Percentiles rank a stretch among this genome's conserved stretches.
Evolutionary conservation across 2,888 invertebrate genomes (phyloP).

Genomic region (Micoletzkya japonica): DNA sequence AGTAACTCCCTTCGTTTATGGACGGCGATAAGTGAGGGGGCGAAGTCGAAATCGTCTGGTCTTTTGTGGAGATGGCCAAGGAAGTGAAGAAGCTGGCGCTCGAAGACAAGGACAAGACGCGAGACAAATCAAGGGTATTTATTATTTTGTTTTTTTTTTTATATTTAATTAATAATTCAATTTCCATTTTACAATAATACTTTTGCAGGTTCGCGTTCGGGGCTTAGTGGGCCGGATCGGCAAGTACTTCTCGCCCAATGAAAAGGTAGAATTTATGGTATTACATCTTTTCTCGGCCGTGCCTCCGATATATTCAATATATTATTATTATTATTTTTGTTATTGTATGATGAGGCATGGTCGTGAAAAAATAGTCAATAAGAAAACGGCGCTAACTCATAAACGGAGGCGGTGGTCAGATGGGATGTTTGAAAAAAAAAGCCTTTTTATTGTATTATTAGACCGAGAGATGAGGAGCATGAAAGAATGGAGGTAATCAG

Average conservation of each 20-base stretch:
- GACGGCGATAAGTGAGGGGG: no score
- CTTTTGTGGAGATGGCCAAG: constrained; percentile 1
- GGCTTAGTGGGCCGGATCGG: constrained; percentile 41
- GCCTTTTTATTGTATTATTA: no score
- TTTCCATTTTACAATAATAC: not conserved
- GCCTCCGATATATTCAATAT: no score
- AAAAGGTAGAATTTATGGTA: constrained; percentile 31
- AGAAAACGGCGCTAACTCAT: no score
- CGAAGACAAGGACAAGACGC: constrained; percentile 21
- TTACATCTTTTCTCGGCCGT: constrained; percentile 29
- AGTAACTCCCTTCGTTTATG: no score
- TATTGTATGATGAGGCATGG: no score
- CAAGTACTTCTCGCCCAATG: constrained; percentile 46
- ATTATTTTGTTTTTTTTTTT: not conserved
- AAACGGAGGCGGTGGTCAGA: no score
- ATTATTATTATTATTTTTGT: no score
- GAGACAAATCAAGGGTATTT: constrained; percentile 16
- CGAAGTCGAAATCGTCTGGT: not conserved
- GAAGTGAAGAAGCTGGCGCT: constrained; percentile 20
- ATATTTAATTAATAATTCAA: not conserved
- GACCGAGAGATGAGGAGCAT: no score
- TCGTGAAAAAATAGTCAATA: no score
- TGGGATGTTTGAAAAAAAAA: no score
- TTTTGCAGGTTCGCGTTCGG: constrained; percentile 47
- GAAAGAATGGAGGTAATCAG: no score